Conservation (phyloP, 2,888 invertebrate genomes). For the Timandra comae region DNA sequence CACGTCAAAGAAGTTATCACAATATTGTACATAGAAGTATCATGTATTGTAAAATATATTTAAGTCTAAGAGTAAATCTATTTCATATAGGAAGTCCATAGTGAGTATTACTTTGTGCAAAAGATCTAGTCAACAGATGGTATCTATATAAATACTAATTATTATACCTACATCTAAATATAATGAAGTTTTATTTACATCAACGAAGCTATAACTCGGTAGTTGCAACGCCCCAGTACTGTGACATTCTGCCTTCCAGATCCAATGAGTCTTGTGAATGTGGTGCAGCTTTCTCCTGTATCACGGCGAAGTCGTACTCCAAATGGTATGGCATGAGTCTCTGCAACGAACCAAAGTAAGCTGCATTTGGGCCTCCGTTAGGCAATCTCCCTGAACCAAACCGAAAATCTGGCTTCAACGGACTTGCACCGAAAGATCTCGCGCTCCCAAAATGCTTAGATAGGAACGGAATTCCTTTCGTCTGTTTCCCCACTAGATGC, state of each 20-base stretch:
- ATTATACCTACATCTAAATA: conserved; percentile 46
- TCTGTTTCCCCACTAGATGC: conserved; percentile 59
- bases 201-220: conserved; percentile 72
- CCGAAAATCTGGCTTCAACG: conserved; percentile 76
- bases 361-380: conserved; percentile 88
- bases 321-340: conserved; percentile 87
- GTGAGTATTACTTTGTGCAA: conserved; percentile 69
- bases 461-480: conserved; percentile 73
- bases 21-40: conserved; percentile 47
- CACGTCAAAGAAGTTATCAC: conserved; percentile 44
- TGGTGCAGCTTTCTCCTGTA: conserved; percentile 83
- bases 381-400: conserved; percentile 78
- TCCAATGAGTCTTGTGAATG: conserved; percentile 83
- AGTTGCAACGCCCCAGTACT: conserved; percentile 94
- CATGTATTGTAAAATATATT: conserved; percentile 17
- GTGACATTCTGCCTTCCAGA: conserved; percentile 89
- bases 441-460: conserved; percentile 89
- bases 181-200: conserved; percentile 65
- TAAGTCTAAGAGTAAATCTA: conserved; percentile 21
- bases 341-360: conserved; percentile 91
- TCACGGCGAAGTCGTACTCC: conserved; percentile 89
- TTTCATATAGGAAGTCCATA: conserved; percentile 58
- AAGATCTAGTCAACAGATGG: conserved; percentile 73
- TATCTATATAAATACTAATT: conserved; percentile 51
- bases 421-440: conserved; percentile 83